phyloP scores from a whole-genome alignment of 2,888 invertebrate species.

The Limnephilus rhombicus region DNA sequence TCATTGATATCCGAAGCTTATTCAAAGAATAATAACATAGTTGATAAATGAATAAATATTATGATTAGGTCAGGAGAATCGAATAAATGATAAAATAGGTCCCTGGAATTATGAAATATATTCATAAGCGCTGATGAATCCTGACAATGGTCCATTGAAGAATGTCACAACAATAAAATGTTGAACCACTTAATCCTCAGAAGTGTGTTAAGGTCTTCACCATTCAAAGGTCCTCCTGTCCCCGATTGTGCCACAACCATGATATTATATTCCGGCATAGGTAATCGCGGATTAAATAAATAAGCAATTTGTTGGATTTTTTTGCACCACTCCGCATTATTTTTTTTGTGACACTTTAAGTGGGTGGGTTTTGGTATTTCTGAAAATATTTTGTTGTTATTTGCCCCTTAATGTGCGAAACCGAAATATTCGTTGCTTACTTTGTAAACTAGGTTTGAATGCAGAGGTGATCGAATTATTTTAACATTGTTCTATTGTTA shows the following conservation, averaged over 20 bases:
- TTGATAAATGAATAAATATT: background rate
- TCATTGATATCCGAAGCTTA: background rate
- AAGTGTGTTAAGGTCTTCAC: conserved; percentile 28
- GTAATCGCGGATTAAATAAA: conserved; percentile 57
- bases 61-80: background rate
- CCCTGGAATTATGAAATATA: conserved; percentile 44
- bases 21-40: background rate
- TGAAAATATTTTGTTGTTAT: conserved; percentile 38
- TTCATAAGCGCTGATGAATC: conserved; percentile 47
- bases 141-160: conserved; percentile 48
- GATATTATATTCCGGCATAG: conserved; percentile 44
- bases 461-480: background rate
- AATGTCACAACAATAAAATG: conserved; percentile 55
- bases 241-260: conserved; percentile 22
- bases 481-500: background rate
- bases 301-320: conserved; percentile 28
- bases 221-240: conserved; percentile 20
- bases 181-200: conserved; percentile 39
- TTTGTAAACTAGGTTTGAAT: conserved; percentile 6
- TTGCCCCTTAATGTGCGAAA: conserved; percentile 35
- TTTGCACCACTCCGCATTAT: background rate
- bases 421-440: conserved; percentile 20
- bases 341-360: conserved; percentile 44
- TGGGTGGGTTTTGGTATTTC: conserved; percentile 47
- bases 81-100: background rate